Percentiles rank a stretch among this genome's conserved stretches.
These are phyloP conservation scores for Rapana venosa DNA, from an alignment of 2,888 invertebrate genomes.

Conservation along the genomic window DNA sequence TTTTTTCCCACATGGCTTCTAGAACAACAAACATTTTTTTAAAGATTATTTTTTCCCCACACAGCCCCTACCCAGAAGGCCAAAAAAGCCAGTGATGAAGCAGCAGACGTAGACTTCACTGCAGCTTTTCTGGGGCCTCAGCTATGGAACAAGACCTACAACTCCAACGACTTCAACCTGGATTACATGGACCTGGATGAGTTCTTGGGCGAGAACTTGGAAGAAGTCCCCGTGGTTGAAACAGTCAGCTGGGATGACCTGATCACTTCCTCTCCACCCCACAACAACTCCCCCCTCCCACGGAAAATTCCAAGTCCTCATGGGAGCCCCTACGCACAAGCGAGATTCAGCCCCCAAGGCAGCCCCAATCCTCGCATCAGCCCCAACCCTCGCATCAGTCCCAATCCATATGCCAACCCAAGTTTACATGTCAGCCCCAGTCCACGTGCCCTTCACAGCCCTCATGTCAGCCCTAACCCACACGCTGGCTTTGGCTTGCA, in stretches of 20 bases:
- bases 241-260: not conserved
- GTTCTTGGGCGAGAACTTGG: constrained; percentile 91
- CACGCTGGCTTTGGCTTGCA: not conserved
- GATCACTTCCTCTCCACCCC: constrained; percentile 3
- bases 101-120: constrained; percentile 23
- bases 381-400: not conserved
- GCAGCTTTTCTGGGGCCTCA: constrained; percentile 97
- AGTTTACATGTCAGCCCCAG: not conserved
- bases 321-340: not conserved
- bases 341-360: not conserved
- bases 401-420: not conserved
- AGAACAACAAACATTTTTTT: too few relatives aligned
- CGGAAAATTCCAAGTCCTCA: constrained; percentile 33
- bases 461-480: not conserved
- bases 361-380: not conserved
- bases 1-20: too few relatives aligned
- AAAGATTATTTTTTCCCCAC: too few relatives aligned
- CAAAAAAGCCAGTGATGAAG: constrained; percentile 15
- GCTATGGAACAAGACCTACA: constrained; percentile 94
- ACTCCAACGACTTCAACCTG: constrained; percentile 85
- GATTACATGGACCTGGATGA: constrained; percentile 96
- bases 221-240: constrained; percentile 61
- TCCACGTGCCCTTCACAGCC: not conserved
- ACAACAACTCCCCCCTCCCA: not conserved
- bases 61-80: constrained; percentile 28